phyloP scores from a whole-genome alignment of 1,140 invertebrate genomes.

The Eriosoma lanigerum region DNA sequence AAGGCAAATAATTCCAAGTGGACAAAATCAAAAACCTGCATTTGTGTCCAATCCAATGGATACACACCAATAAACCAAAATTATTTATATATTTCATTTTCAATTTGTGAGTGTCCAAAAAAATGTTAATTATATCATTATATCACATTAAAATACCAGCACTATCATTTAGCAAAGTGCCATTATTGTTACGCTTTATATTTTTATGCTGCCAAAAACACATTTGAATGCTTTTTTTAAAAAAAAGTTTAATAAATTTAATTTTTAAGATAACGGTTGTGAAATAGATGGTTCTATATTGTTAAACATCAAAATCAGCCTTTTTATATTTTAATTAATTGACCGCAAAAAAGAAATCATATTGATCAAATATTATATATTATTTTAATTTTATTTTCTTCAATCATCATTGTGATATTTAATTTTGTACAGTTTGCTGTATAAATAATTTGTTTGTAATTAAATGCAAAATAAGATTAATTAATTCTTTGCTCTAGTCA shows the following conservation, averaged over 20 bases:
- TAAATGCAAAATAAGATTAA: conserved; percentile 35
- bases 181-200: conserved; percentile 34
- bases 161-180: conserved; percentile 26
- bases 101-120: conserved; percentile 2
- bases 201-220: conserved; percentile 33
- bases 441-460: conserved; percentile 32
- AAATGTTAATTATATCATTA: conserved; percentile 26
- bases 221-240: conserved; percentile 41
- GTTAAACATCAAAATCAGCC: background rate
- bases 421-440: conserved; percentile 34
- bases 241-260: conserved; percentile 8
- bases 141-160: conserved; percentile 34
- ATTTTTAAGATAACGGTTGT: conserved; percentile 35
- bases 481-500: conserved; percentile 27
- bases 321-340: conserved; percentile 12
- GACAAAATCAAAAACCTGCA: conserved; percentile 46
- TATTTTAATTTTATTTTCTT: background rate
- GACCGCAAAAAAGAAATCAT: background rate
- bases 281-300: conserved; percentile 14
- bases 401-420: conserved; percentile 48
- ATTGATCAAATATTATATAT: conserved; percentile 11
- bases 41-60: conserved; percentile 47
- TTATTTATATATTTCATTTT: background rate
- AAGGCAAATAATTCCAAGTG: conserved; percentile 44
- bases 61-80: conserved; percentile 23